Conservation (phyloP, 2,888 invertebrate species). For the Nymphalis urticae region DNA sequence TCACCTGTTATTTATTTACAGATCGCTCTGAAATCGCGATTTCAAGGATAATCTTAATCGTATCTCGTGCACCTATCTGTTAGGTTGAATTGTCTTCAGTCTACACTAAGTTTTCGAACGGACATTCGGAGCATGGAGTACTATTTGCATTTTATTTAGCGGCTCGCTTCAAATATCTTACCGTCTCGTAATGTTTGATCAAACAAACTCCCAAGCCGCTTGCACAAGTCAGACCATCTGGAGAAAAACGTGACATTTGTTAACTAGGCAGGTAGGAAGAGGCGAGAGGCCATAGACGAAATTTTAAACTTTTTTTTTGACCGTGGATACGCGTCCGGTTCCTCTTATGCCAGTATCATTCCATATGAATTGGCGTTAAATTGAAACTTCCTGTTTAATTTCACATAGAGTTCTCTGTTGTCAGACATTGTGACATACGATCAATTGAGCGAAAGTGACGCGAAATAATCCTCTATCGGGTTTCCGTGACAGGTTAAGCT, state of each 20-base stretch:
- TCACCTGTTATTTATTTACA: constrained; percentile 75
- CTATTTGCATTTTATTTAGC: constrained; percentile 80
- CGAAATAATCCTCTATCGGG: constrained; percentile 65
- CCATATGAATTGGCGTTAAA: constrained; percentile 78
- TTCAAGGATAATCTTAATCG: constrained; percentile 77
- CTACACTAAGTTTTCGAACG: constrained; percentile 60
- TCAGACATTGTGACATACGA: constrained; percentile 68
- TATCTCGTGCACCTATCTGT: constrained; percentile 67
- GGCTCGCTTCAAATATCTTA: constrained; percentile 78
- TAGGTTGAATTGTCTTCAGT: constrained; percentile 66
- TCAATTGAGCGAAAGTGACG: constrained; percentile 76
- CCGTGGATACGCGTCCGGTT: constrained; percentile 64
- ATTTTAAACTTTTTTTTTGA: constrained; percentile 59
- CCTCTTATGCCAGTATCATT: constrained; percentile 62
- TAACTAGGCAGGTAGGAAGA: constrained; percentile 59
- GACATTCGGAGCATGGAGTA: constrained; percentile 57
- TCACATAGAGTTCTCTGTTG: constrained; percentile 66
- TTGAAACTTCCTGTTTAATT: constrained; percentile 78
- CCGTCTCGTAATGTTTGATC: constrained; percentile 79
- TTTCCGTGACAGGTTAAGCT: constrained; percentile 69
- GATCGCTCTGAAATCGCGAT: constrained; percentile 68
- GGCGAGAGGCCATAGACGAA: constrained; percentile 54
- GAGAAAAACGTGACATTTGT: constrained; percentile 75
- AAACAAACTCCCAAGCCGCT: constrained; percentile 72
- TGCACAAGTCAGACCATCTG: constrained; percentile 78